A percentile compares a stretch with the other conserved stretches of the same genome.
These are phyloP conservation scores for Microtus oregoni DNA, from an alignment of 2,113 vertebrate species.

Conservation along the genomic window DNA sequence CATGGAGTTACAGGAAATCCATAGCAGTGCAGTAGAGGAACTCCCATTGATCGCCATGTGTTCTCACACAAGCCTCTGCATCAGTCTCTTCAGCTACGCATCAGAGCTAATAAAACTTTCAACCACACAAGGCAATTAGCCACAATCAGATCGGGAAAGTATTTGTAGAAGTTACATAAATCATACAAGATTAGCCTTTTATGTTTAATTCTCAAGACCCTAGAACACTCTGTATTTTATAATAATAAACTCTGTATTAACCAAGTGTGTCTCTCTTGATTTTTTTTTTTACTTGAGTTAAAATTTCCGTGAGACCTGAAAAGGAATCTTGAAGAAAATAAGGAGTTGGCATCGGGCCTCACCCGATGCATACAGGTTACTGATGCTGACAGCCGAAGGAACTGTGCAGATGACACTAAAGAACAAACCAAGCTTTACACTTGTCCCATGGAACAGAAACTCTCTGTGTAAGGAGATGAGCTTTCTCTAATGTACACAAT, in stretches of 20 bases:
- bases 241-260: neutral
- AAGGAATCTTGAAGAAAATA: neutral
- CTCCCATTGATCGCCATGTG: neutral
- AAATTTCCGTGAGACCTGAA: neutral
- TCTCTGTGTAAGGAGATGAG: neutral
- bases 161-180: no score
- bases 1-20: no score
- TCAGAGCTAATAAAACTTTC: neutral
- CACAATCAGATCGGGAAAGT: neutral
- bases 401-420: no score
- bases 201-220: neutral
- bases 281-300: constrained; percentile 31
- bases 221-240: neutral
- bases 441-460: neutral
- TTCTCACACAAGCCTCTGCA: neutral
- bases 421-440: neutral
- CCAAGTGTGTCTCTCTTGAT: neutral
- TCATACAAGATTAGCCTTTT: neutral
- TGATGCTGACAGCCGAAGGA: neutral
- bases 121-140: neutral
- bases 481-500: neutral
- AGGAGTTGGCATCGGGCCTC: neutral
- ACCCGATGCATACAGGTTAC: neutral
- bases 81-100: neutral
- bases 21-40: neutral